Conservation (phyloP, 30 jellyfish, hydroid and myxozoan species). For the Pelagia noctiluca region DNA sequence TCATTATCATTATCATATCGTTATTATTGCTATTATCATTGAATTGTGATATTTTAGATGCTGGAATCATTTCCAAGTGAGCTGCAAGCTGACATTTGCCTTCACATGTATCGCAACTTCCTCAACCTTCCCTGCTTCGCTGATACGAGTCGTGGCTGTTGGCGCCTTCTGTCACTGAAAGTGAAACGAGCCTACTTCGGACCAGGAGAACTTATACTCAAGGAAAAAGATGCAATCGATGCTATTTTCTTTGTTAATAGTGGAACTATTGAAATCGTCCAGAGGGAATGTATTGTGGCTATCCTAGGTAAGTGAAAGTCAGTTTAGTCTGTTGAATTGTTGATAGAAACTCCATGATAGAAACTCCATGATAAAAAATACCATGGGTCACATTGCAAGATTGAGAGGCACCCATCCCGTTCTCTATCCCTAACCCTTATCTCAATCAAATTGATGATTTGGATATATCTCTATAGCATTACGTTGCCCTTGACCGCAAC, state of each 20-base stretch:
- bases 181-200: slow-evolving; percentile 83
- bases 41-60: slow-evolving; percentile 62
- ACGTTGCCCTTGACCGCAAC: no score
- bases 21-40: neutral
- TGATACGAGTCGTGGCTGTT: slow-evolving; percentile 86
- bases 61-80: slow-evolving; percentile 90
- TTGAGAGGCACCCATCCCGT: no score
- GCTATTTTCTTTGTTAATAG: slow-evolving; percentile 84
- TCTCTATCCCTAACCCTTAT: no score
- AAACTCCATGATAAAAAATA: no score
- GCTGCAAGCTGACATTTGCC: slow-evolving; percentile 88
- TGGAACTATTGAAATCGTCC: slow-evolving; percentile 94
- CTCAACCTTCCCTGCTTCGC: slow-evolving; percentile 73
- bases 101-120: slow-evolving; percentile 78
- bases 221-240: slow-evolving; percentile 90
- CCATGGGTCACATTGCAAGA: no score
- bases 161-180: slow-evolving; percentile 83
- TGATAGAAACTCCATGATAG: no score
- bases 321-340: neutral
- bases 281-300: slow-evolving; percentile 92
- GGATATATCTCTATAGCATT: no score
- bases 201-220: slow-evolving; percentile 90
- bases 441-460: no score
- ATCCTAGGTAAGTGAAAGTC: slow-evolving; percentile 80
- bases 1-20: neutral